A percentile compares a stretch with the other conserved stretches of the same genome.
Evolutionary conservation across 2,113 vertebrate species (phyloP).

Genomic region (Parus major): DNA sequence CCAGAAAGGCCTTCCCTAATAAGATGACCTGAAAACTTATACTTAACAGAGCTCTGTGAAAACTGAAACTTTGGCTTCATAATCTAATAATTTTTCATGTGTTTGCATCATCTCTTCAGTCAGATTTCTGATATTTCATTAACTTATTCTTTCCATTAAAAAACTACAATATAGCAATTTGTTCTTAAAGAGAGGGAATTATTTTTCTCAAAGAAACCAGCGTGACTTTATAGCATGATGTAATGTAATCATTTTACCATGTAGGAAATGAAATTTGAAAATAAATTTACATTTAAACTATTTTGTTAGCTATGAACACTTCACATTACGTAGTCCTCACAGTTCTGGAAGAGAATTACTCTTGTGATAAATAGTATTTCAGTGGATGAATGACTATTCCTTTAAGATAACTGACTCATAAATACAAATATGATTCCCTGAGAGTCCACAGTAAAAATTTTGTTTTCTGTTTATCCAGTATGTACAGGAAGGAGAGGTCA

Average conservation of each 20-base stretch:
- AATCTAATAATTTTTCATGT: not conserved
- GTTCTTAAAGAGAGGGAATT: not conserved
- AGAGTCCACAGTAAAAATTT: not conserved
- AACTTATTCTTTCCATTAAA: not conserved
- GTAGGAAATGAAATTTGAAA: not conserved
- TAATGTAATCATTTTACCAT: not conserved
- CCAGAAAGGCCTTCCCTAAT: not conserved
- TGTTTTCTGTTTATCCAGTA: not conserved
- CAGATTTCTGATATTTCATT: not conserved
- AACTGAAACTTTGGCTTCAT: not conserved
- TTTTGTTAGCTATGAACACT: not conserved
- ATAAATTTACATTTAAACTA: not conserved
- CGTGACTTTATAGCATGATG: not conserved
- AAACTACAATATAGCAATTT: not conserved
- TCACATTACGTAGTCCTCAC: not conserved
- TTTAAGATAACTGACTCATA: not conserved
- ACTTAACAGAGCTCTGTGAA: not conserved
- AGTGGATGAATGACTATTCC: not conserved
- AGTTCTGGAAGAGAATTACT: not conserved
- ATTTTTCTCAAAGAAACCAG: not conserved
- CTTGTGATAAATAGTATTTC: not conserved
- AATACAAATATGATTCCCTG: not conserved
- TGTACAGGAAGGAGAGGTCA: slow-evolving; percentile 28
- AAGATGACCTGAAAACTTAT: not conserved
- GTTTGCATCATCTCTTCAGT: not conserved